A percentile compares a stretch with the other conserved stretches of the same genome.
These are phyloP conservation scores for Gallinago stenura DNA, from an alignment of 2,797 vertebrate genomes.

Conservation along the genomic window DNA sequence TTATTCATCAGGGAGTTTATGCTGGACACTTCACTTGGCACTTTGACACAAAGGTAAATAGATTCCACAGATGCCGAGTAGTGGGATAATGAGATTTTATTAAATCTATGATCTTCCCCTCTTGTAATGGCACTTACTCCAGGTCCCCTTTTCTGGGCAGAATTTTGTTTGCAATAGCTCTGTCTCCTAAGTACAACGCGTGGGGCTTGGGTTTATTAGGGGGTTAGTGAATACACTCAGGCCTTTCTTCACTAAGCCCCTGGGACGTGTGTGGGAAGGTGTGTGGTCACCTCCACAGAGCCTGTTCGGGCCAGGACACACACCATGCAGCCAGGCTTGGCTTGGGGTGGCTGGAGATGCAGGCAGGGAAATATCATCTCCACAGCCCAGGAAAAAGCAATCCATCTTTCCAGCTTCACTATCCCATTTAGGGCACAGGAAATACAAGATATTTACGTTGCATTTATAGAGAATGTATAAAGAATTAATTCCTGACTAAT, in stretches of 20 bases:
- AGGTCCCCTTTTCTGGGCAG: not conserved
- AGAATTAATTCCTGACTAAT: not conserved
- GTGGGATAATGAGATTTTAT: conserved; percentile 27
- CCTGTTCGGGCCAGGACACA: not conserved
- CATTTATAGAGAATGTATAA: not conserved
- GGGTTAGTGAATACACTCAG: not conserved
- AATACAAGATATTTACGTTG: not conserved
- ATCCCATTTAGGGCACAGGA: accelerated
- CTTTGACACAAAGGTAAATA: conserved; percentile 25
- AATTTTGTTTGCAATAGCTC: not conserved
- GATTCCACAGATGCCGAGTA: not conserved
- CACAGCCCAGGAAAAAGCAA: not conserved
- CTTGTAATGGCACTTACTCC: not conserved
- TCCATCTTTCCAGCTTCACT: not conserved
- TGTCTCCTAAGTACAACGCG: not conserved
- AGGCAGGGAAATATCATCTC: not conserved
- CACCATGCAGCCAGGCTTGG: not conserved
- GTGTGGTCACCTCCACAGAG: not conserved
- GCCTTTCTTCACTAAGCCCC: not conserved
- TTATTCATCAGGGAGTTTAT: conserved; percentile 5
- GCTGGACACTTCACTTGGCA: conserved; percentile 13
- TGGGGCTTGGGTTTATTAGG: not conserved
- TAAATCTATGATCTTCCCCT: conserved; percentile 14
- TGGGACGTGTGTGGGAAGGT: not conserved
- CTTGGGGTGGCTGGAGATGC: not conserved